These are phyloP conservation scores for Ladona fulva DNA, from an alignment of 1,140 invertebrate genomes.

Conservation along the genomic window DNA sequence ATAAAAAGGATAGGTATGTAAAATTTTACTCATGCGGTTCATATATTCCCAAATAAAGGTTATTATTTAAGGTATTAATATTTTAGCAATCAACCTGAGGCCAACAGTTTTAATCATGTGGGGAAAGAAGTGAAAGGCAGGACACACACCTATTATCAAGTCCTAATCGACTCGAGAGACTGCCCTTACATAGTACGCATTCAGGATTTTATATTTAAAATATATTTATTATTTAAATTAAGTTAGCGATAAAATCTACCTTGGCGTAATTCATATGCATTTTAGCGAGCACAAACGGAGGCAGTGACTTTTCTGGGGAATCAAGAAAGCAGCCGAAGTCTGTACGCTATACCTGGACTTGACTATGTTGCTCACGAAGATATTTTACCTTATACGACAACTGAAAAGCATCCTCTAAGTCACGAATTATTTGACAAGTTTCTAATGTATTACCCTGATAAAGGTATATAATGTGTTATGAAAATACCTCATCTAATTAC, in stretches of 20 bases:
- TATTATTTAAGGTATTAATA: conserved; percentile 17
- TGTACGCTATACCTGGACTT: conserved; percentile 90
- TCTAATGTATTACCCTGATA: conserved; percentile 65
- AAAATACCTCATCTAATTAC: not conserved
- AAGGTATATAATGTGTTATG: conserved; percentile 41
- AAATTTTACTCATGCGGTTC: conserved; percentile 17
- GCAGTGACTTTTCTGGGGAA: conserved; percentile 95
- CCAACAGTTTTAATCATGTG: conserved; percentile 44
- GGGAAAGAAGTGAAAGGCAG: conserved; percentile 82
- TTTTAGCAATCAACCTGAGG: conserved; percentile 27
- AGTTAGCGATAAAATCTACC: too few relatives aligned
- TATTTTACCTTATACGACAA: conserved; percentile 74
- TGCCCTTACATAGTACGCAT: conserved; percentile 86
- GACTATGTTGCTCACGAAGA: conserved; percentile 97
- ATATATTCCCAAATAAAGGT: not conserved
- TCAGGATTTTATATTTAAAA: not conserved
- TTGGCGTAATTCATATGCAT: conserved; percentile 18
- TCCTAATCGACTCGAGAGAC: conserved; percentile 91
- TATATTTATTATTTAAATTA: too few relatives aligned
- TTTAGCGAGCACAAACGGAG: conserved; percentile 87
- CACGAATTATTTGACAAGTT: conserved; percentile 97
- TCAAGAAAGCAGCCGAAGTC: conserved; percentile 83
- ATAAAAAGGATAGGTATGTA: conserved; percentile 39
- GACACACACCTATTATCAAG: conserved; percentile 93
- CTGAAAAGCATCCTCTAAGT: conserved; percentile 72